phyloP scores from a whole-genome alignment of 1,140 invertebrate species.

The Dendroctonus ponderosae region DNA sequence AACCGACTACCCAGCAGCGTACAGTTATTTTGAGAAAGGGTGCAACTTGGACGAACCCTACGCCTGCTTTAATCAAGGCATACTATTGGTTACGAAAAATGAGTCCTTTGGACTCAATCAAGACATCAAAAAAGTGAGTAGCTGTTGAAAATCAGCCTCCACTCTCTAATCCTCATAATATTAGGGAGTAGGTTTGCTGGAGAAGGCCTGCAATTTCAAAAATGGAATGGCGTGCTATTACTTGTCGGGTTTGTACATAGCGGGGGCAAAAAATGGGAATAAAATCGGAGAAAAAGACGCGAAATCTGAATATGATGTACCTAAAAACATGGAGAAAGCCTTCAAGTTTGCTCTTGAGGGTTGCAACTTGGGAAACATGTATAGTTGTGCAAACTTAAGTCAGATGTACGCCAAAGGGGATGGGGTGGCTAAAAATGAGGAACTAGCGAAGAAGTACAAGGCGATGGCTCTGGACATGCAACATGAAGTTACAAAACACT shows the following conservation, averaged over 20 bases:
- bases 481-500: conserved; percentile 62
- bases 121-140: conserved; percentile 58
- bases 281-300: conserved; percentile 47
- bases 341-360: conserved; percentile 71
- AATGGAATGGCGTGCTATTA: conserved; percentile 77
- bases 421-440: conserved; percentile 66
- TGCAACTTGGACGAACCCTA: conserved; percentile 68
- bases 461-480: conserved; percentile 67
- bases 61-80: conserved; percentile 73
- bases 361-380: conserved; percentile 78
- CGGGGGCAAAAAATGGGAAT: conserved; percentile 60
- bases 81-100: conserved; percentile 62
- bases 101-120: conserved; percentile 52
- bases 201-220: conserved; percentile 67
- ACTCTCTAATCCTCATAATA: not conserved
- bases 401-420: conserved; percentile 76
- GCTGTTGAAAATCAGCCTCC: not conserved
- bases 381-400: conserved; percentile 83
- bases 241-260: conserved; percentile 74
- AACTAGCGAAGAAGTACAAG: conserved; percentile 71
- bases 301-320: conserved; percentile 56
- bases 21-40: conserved; percentile 73
- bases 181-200: conserved; percentile 64
- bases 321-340: conserved; percentile 71
- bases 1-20: conserved; percentile 53